A percentile compares a stretch with the other conserved stretches of the same genome.
These are phyloP conservation scores for Melanostoma scalare DNA, from an alignment of 2,888 invertebrate genomes.

Conservation along the genomic window DNA sequence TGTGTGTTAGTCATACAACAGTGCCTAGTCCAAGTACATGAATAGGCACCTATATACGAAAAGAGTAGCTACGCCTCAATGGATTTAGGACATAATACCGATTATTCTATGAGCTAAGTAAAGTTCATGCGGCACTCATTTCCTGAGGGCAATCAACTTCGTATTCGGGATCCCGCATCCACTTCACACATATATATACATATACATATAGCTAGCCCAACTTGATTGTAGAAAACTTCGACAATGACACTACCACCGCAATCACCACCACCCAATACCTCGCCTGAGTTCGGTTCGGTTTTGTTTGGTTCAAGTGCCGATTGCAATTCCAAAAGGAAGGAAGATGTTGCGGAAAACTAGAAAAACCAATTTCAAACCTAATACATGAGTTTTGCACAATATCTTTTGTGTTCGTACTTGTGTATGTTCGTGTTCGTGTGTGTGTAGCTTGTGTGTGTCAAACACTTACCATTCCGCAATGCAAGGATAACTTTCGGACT, in stretches of 20 bases:
- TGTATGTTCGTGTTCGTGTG: slow-evolving; percentile 10
- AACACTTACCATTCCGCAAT: slow-evolving; percentile 10
- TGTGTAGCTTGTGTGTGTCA: too few relatives aligned
- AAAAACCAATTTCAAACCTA: slow-evolving; percentile 61
- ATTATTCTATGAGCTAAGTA: slow-evolving; percentile 55
- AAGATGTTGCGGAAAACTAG: slow-evolving; percentile 59
- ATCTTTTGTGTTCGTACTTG: neutral
- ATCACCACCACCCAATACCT: slow-evolving; percentile 75
- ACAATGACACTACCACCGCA: slow-evolving; percentile 61
- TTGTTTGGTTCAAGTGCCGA: slow-evolving; percentile 37
- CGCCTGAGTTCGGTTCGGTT: slow-evolving; percentile 67
- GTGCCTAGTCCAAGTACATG: neutral
- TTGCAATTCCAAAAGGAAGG: slow-evolving; percentile 32
- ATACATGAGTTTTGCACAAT: slow-evolving; percentile 12
- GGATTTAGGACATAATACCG: slow-evolving; percentile 57
- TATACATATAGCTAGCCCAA: neutral
- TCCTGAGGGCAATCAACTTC: slow-evolving; percentile 67
- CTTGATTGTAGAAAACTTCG: slow-evolving; percentile 27
- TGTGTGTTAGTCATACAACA: neutral
- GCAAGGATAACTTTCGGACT: slow-evolving; percentile 60
- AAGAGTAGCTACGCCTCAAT: slow-evolving; percentile 26
- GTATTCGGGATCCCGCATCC: slow-evolving; percentile 57
- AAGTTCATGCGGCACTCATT: slow-evolving; percentile 64
- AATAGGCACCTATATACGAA: slow-evolving; percentile 1
- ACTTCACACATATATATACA: neutral